Evolutionary conservation across 2,888 invertebrate genomes (phyloP), one percentile per base, ranked within the genome.

Genomic region (Julus scanicus): DNA sequence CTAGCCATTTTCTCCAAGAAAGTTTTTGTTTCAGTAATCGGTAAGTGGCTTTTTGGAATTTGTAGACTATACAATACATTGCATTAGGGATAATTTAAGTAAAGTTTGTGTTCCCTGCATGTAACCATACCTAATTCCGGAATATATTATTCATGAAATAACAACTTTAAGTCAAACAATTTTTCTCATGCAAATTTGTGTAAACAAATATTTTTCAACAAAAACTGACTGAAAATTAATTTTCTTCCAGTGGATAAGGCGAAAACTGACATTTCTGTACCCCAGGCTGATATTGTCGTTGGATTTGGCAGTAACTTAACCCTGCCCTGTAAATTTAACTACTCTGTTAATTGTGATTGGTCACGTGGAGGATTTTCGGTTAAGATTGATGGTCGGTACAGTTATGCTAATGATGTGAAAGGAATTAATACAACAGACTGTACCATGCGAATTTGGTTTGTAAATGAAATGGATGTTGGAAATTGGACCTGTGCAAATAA

Each of bases 351-450:
- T 13, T 80, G 80, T 29, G 80, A 80, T 13, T 80, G 80, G 80
- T 80, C 80, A 80, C 80, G 80, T 37, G 80, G 37, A 29, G 80
- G 80, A 29, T 37, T 80, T 29, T 80, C 80, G 13, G 80, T 80
- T 37, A 80, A 37, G 37, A 80, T 80, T 4, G 15, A 29, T 37
- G 80, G 80, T 5, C 80, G 80, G 11, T 80, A 80, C 13, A 80
- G 80, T 9, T 80, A 37, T 29, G 2, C 37, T 8, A 37, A 29
- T 80, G 37, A 13, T 11, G 13, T 37, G 0, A 80, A 80, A 2
- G 80, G 80, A 37, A 13, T 37, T 1, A 37, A 37, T 29, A 80
- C 80, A 9, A 80, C 80, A 11, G 80, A 80, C 15, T 80, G 80
- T 13, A 13, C 80, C 13, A 11, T 80, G 4, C 37, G 37, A 37